Conservation (phyloP, 2,113 vertebrate species). For the Pollimyrus isidori region DNA sequence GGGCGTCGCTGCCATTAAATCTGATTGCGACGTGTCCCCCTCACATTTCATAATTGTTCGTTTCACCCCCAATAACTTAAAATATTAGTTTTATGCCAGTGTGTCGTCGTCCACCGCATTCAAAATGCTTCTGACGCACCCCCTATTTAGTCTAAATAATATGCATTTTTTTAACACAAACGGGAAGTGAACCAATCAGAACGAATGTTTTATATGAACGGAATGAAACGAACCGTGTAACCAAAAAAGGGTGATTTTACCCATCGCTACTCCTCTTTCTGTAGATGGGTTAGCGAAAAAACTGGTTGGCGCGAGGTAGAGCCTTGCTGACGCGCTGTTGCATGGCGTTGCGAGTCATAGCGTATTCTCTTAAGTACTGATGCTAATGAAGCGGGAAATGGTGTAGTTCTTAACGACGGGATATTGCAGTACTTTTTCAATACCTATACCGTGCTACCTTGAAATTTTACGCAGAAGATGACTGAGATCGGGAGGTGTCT, state of each 20-base stretch:
- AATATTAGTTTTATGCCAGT: no score
- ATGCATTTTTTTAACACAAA: neutral
- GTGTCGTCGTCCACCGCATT: no score
- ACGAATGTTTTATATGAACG: neutral
- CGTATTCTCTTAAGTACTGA: neutral
- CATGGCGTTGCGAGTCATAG: neutral
- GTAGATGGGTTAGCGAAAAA: neutral
- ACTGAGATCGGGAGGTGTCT: neutral
- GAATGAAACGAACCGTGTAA: neutral
- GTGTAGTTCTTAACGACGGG: neutral
- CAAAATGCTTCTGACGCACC: no score
- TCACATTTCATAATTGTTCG: no score
- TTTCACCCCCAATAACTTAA: no score
- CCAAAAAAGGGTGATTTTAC: no score
- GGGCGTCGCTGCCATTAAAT: no score
- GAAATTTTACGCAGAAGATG: neutral
- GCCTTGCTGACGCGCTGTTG: no score
- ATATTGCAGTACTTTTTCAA: neutral
- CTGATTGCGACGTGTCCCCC: no score
- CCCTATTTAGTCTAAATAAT: neutral
- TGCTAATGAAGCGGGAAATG: neutral
- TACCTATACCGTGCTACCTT: neutral
- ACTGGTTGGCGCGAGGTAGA: neutral
- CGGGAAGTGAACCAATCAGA: neutral
- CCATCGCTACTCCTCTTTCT: neutral